Base-by-base conservation (phyloP, 2,797 vertebrate genomes). In the Hippopotamyrus pictus region DNA sequence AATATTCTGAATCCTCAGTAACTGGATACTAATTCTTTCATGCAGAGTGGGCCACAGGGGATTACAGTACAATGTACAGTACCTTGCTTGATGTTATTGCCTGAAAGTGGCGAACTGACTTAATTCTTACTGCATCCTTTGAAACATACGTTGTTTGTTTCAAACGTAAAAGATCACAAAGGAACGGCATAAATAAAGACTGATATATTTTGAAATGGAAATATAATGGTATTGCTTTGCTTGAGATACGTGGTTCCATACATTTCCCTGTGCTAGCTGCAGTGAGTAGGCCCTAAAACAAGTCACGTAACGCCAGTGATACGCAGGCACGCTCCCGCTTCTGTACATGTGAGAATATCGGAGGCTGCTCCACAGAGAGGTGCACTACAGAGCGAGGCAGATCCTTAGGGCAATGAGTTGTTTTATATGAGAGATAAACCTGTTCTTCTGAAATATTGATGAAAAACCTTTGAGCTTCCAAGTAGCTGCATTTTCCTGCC, bases 371-470 rank as follows among this genome's bases (percentile, higher is more conserved):
- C 22, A 11, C 29, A 5, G 57, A 48, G 65, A 65, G 37, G 65
- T n/a, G 44, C 22, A 33, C 46, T 88, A 46, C 88, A 88, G 41
- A 76, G 88, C 1, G 48, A 51, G 65, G 73, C 25, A 22, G 57
- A 65, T 88, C 88, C 62, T 88, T 33, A 48, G 88, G 50, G 88
- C 88, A 51, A 44, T 48, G n/a, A 41, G 46, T 88, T 88, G 88
- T 79, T 88, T 79, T 88, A 79, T 88, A 51, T 53, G 88, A 88
- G 88, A 88, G 48, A 88, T 73, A 53, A 79, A 88, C 88, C 88
- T 76, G 65, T 88, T 73, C 65, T 88, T 65, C 48, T 88, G 88
- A 88, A 88, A 88, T 88, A 88, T 79, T 73, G 86, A 88, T 88
- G 86, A 88, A 88, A 41, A n/a, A 65, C 86, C 86, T 88, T 48